phyloP scores from a whole-genome alignment of 2,888 invertebrate genomes.

The Labia minor region DNA sequence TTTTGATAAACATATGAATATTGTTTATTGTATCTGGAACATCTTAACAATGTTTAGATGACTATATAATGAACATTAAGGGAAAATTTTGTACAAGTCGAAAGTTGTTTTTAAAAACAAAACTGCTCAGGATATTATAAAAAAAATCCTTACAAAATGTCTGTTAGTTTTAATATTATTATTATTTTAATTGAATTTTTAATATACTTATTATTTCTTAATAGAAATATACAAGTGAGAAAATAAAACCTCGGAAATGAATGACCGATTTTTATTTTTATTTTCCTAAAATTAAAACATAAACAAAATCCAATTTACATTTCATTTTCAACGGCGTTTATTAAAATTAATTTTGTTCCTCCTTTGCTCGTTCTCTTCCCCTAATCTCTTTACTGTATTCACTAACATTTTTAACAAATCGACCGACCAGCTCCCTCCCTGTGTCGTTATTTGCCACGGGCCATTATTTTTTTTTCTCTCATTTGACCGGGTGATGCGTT shows the following conservation, averaged over 20 bases:
- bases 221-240: neutral
- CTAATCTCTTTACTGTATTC: neutral
- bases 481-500: no score
- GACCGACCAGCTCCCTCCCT: neutral
- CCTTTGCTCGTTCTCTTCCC: neutral
- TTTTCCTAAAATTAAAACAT: neutral
- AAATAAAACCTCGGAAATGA: neutral
- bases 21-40: no score
- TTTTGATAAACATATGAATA: no score
- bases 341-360: neutral
- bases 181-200: no score
- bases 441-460: no score
- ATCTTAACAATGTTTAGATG: no score
- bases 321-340: neutral
- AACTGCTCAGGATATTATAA: no score
- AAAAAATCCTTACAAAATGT: no score
- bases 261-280: neutral
- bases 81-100: no score
- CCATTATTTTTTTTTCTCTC: neutral
- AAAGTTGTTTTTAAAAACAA: no score
- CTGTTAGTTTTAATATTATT: neutral
- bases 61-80: no score
- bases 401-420: neutral
- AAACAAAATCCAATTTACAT: neutral
- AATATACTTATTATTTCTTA: no score